Conservation (phyloP, 2,888 invertebrate species). For the Epinotia nisella region DNA sequence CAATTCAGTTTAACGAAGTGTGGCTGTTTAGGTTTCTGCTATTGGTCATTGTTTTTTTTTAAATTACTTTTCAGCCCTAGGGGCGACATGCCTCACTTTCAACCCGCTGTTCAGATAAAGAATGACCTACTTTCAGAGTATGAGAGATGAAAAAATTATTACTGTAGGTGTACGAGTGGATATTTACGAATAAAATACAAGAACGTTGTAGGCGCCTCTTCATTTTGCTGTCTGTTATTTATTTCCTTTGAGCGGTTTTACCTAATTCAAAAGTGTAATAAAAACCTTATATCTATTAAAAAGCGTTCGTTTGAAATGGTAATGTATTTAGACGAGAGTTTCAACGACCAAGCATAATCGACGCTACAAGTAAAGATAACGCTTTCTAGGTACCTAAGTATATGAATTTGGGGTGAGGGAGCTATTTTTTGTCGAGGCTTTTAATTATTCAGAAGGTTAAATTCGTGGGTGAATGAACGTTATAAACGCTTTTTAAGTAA, state of each 20-base stretch:
- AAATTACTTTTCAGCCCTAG: no score
- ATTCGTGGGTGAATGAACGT: slow-evolving; percentile 34
- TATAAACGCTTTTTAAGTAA: slow-evolving; percentile 28
- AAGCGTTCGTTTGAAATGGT: slow-evolving; percentile 12
- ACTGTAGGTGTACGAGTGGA: neutral
- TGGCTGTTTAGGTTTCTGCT: no score
- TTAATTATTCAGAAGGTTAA: slow-evolving; percentile 29
- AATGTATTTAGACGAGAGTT: slow-evolving; percentile 6
- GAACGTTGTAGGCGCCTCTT: slow-evolving; percentile 1
- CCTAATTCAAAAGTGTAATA: slow-evolving; percentile 17
- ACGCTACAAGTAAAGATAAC: slow-evolving; percentile 9
- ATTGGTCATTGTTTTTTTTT: no score
- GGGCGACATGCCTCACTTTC: no score
- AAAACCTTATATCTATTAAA: slow-evolving; percentile 29
- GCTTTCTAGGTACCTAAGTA: neutral
- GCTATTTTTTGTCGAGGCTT: slow-evolving; percentile 22
- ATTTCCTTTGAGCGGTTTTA: slow-evolving; percentile 19
- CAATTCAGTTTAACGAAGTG: no score
- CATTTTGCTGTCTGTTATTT: slow-evolving; percentile 10
- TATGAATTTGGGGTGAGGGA: slow-evolving; percentile 18
- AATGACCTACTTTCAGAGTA: no score
- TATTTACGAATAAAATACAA: neutral
- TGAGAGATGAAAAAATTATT: no score
- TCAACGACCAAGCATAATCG: slow-evolving; percentile 14
- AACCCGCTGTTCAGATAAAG: no score